phyloP scores from a whole-genome alignment of 2,888 invertebrate genomes.

The Helicoverpa assulta region DNA sequence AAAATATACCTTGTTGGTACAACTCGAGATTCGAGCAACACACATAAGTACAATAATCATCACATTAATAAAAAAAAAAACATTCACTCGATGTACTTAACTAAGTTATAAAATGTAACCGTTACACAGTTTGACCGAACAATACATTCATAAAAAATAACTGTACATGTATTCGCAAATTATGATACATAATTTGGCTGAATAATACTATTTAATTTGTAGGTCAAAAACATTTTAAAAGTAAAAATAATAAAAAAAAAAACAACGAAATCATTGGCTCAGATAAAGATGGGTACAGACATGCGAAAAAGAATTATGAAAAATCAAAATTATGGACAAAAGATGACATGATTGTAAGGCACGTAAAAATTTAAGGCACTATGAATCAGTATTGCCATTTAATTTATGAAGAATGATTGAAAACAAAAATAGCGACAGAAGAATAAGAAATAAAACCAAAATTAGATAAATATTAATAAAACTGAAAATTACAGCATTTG shows the following conservation, averaged over 20 bases:
- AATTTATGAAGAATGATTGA: neutral
- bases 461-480: neutral
- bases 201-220: slow-evolving; percentile 69
- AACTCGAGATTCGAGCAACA: slow-evolving; percentile 67
- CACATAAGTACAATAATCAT: slow-evolving; percentile 86
- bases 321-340: neutral
- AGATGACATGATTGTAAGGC: slow-evolving; percentile 31
- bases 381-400: neutral
- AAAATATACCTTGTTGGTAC: slow-evolving; percentile 53
- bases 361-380: slow-evolving; percentile 49
- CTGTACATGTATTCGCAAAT: slow-evolving; percentile 67
- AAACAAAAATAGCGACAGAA: neutral
- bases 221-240: slow-evolving; percentile 58
- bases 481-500: neutral
- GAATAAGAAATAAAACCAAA: neutral
- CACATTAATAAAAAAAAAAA: slow-evolving; percentile 64
- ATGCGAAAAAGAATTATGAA: slow-evolving; percentile 24
- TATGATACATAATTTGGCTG: slow-evolving; percentile 77
- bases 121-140: slow-evolving; percentile 60
- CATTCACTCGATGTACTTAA: slow-evolving; percentile 66
- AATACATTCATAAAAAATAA: slow-evolving; percentile 55
- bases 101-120: slow-evolving; percentile 51
- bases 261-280: slow-evolving; percentile 80
- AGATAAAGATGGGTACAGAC: slow-evolving; percentile 50
- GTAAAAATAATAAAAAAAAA: slow-evolving; percentile 68